phyloP scores from a whole-genome alignment of 2,113 vertebrate species.

The Salvelinus alpinus region DNA sequence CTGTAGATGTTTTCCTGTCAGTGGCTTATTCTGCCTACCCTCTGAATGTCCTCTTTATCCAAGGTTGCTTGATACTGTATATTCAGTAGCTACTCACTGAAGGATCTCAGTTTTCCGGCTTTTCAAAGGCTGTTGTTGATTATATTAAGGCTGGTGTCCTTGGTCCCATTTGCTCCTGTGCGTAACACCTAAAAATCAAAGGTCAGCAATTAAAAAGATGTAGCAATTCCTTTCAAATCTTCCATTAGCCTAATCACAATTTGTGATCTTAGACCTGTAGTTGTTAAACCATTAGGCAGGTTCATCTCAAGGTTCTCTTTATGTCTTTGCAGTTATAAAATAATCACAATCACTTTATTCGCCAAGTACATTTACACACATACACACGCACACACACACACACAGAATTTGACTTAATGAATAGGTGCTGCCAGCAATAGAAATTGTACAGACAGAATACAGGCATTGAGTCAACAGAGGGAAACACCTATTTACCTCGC shows the following conservation, averaged over 20 bases:
- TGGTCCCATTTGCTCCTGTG: too few species aligned
- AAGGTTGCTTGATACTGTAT: not conserved
- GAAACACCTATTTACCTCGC: not conserved
- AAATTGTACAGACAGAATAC: too few species aligned
- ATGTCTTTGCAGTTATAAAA: too few species aligned
- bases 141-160: too few species aligned
- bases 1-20: slow-evolving; percentile 31
- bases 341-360: too few species aligned
- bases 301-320: too few species aligned
- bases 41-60: not conserved
- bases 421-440: too few species aligned
- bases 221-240: not conserved
- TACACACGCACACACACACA: too few species aligned
- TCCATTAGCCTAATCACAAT: not conserved
- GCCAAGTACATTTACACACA: too few species aligned
- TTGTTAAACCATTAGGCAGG: too few species aligned
- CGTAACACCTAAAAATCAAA: not conserved
- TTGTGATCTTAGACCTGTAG: not conserved
- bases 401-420: too few species aligned
- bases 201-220: not conserved
- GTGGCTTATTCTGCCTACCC: slow-evolving; percentile 32
- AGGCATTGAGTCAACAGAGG: too few species aligned
- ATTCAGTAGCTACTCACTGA: not conserved
- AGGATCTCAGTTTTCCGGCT: not conserved
- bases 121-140: not conserved